Conservation (phyloP, 1,140 invertebrate species). For the Phymastichus coffea region DNA sequence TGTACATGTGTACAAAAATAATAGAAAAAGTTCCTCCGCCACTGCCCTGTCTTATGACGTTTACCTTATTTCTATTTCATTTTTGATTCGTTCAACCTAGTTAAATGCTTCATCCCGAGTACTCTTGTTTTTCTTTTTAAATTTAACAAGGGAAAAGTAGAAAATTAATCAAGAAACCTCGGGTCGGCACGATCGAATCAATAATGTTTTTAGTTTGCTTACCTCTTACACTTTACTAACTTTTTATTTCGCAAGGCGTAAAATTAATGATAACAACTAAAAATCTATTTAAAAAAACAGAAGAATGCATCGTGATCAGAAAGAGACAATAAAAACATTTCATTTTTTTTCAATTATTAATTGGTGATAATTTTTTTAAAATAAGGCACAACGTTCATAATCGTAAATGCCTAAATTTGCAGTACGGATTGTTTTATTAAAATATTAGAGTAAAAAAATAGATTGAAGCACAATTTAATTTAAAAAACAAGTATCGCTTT, state of each 20-base stretch:
- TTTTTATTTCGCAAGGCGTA: neutral
- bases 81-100: constrained; percentile 16
- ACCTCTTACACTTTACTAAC: neutral
- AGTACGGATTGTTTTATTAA: no score
- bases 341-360: no score
- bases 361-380: no score
- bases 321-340: constrained; percentile 8
- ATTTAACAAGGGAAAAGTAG: constrained; percentile 25
- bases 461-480: no score
- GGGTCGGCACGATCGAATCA: constrained; percentile 20
- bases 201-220: constrained; percentile 7
- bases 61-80: neutral
- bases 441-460: no score
- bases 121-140: neutral
- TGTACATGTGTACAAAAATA: neutral
- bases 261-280: constrained; percentile 12
- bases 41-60: neutral
- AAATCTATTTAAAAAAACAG: neutral
- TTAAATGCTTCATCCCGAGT: constrained; percentile 16
- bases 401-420: no score
- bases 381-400: no score
- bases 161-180: constrained; percentile 27
- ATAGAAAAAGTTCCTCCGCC: neutral
- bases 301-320: constrained; percentile 12
- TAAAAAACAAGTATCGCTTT: no score